Evolutionary conservation across 2,113 vertebrate species (phyloP).

Genomic region (Passer montanus): DNA sequence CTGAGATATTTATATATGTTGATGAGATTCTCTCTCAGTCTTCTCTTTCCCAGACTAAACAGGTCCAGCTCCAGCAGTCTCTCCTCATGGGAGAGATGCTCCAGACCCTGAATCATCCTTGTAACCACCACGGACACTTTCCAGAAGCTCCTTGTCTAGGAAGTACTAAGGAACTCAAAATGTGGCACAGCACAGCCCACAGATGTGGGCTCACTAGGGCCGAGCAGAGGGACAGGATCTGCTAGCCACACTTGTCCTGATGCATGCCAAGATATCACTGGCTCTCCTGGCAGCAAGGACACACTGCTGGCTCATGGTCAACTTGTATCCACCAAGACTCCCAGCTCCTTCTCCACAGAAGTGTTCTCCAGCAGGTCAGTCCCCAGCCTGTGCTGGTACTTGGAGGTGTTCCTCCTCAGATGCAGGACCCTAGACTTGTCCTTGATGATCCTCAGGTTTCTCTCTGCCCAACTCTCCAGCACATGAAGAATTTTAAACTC

Average conservation of each 20-base stretch:
- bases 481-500: neutral
- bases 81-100: neutral
- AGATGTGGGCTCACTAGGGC: neutral
- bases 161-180: neutral
- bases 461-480: neutral
- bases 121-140: rapidly evolving
- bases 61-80: neutral
- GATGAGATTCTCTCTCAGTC: neutral
- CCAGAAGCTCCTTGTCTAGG: neutral
- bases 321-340: neutral
- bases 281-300: neutral
- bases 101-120: neutral
- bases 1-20: neutral
- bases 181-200: neutral
- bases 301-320: neutral
- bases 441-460: neutral
- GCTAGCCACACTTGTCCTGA: rapidly evolving
- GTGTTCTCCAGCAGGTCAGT: neutral
- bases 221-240: neutral
- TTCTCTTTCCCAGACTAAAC: neutral
- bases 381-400: neutral
- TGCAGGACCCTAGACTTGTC: neutral
- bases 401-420: neutral
- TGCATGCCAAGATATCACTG: neutral
- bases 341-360: neutral